Conservation (phyloP, 2,113 vertebrate species). For the Rhea pennata region DNA sequence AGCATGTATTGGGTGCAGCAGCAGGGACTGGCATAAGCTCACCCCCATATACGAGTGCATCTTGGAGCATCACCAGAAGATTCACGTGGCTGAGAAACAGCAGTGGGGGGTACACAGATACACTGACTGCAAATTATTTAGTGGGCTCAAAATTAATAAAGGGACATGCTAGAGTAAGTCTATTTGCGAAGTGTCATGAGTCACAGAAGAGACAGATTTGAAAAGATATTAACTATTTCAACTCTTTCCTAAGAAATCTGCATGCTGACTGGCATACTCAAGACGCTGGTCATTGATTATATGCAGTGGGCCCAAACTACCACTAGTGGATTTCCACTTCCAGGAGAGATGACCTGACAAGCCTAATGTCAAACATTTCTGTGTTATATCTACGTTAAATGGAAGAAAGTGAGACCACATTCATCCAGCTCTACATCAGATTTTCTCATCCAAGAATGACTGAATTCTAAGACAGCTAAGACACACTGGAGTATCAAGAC, state of each 20-base stretch:
- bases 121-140: too few relatives aligned
- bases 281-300: background rate
- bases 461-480: background rate
- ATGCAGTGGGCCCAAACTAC: too few relatives aligned
- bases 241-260: background rate
- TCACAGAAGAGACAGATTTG: background rate
- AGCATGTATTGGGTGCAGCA: fast-evolving
- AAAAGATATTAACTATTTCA: background rate
- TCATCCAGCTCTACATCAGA: background rate
- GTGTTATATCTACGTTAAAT: background rate
- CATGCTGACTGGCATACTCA: background rate
- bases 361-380: too few relatives aligned
- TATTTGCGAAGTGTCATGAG: background rate
- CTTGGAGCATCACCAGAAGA: too few relatives aligned
- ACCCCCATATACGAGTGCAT: fast-evolving
- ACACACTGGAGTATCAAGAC: background rate
- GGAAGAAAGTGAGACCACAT: background rate
- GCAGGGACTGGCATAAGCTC: too few relatives aligned
- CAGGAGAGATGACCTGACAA: background rate
- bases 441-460: background rate
- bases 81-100: fast-evolving
- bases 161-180: background rate
- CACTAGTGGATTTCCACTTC: background rate
- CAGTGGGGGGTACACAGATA: background rate
- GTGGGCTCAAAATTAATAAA: background rate